Evolutionary conservation across 2,797 vertebrate genomes (phyloP), one percentile per base, ranked within the genome.

Genomic region (Thaleichthys pacificus): DNA sequence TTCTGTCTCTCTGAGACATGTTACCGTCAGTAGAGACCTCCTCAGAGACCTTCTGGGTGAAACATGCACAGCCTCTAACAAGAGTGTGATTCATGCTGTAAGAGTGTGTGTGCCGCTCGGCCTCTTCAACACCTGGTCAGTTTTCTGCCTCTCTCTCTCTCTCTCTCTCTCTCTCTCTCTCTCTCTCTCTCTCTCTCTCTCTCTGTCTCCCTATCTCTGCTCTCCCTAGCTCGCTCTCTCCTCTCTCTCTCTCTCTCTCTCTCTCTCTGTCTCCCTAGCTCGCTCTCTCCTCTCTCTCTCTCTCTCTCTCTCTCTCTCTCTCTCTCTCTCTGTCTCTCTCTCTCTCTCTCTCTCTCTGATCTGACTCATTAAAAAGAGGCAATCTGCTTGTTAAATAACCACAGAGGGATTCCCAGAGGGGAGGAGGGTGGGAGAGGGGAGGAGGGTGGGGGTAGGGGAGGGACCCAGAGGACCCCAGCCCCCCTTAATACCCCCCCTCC

Each of bases 381-480:
- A 72, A 70, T 68, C 28, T 62, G 38, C 42, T 72, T 61, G 56
- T 72, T 72, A 61, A 47, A 47, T 61, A 62, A 65, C 35, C n/a
- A 65, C 71, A 60, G 28, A 30, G 26, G 62, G 65, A 61, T 57
- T 62, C 49, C 24, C 69, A 57, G 6, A 24, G 38, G 49, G 66
- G 71, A 69, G 21, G 24, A 22, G 62, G 22, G 61, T 11, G 38
- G 38, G 22, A 54, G 6, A 24, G 0, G 47, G 65, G 71, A 69
- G n/a, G 24, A 21, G 66, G 22, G 61, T 24, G 22, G 22, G 22
- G 22, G 1, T 0, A 1, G 22, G 1, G 22, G 22, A 1, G 0
- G 22, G 1, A 24, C 22, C 22, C 22, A 24, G 22, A 24, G 22
- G 22, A 24, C 0, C 30, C 30, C 5, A 3, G 3, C 5, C 30